phyloP scores from a whole-genome alignment of 1,140 invertebrate species.

The Matsumurasca onukii region DNA sequence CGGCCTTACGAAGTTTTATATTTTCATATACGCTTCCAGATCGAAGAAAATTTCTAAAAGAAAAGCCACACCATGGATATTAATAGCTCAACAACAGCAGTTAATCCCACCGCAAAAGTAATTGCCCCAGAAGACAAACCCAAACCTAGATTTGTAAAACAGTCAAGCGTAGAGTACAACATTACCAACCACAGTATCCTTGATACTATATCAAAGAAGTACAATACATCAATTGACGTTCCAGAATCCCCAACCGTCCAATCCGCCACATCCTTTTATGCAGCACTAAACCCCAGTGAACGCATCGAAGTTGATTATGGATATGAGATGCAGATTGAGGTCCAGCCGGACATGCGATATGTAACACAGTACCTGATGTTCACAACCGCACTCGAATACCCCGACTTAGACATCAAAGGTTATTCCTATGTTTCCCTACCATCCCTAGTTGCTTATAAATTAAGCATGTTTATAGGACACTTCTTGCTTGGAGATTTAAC shows the following conservation, averaged over 20 bases:
- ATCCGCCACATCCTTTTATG: not conserved
- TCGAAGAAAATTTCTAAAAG: too few relatives aligned
- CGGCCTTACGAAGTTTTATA: too few relatives aligned
- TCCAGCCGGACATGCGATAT: constrained; percentile 2
- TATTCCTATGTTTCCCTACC: not conserved
- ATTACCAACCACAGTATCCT: too few relatives aligned
- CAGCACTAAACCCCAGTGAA: not conserved
- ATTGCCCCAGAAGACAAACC: too few relatives aligned
- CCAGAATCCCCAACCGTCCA: not conserved
- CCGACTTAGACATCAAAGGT: not conserved
- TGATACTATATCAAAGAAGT: not conserved
- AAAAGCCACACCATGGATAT: too few relatives aligned
- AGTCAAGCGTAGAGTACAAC: too few relatives aligned
- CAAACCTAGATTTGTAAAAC: too few relatives aligned
- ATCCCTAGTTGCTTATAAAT: constrained; percentile 8
- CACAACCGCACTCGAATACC: not conserved
- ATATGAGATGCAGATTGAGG: constrained; percentile 4
- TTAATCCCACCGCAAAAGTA: too few relatives aligned
- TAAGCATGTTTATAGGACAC: not conserved
- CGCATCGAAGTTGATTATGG: not conserved
- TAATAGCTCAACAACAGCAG: too few relatives aligned
- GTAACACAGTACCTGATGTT: constrained; percentile 8
- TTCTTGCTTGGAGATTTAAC: not conserved
- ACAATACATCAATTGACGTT: not conserved
- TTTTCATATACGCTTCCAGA: too few relatives aligned